phyloP scores from a whole-genome alignment of 2,113 vertebrate genomes.

The Mormyrus lacerda region DNA sequence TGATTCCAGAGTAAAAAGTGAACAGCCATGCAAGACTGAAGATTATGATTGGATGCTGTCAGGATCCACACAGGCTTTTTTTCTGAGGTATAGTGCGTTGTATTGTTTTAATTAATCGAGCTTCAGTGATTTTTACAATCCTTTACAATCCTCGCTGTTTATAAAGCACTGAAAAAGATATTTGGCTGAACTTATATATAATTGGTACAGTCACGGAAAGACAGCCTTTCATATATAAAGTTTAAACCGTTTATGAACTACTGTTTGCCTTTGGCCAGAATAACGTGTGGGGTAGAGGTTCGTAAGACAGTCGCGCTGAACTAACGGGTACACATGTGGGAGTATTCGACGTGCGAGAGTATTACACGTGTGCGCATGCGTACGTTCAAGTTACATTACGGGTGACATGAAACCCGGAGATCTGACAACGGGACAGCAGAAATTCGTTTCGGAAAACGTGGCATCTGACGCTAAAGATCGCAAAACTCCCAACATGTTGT shows the following conservation, averaged over 20 bases:
- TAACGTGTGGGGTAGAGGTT: slow-evolving; percentile 17
- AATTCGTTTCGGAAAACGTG: neutral
- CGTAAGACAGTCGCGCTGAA: neutral
- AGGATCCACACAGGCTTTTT: slow-evolving; percentile 54
- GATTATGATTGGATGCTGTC: slow-evolving; percentile 46
- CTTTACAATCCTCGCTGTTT: slow-evolving; percentile 66
- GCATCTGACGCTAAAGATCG: neutral
- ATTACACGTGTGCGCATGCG: neutral
- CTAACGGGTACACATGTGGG: neutral
- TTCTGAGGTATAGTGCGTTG: slow-evolving; percentile 70
- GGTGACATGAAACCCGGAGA: neutral
- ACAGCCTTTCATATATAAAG: slow-evolving; percentile 24
- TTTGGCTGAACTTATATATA: slow-evolving; percentile 51
- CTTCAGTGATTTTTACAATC: slow-evolving; percentile 30
- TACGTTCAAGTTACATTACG: neutral
- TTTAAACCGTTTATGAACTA: slow-evolving; percentile 23
- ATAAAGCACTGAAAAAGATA: slow-evolving; percentile 67
- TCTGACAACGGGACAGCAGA: neutral
- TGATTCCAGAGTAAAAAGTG: neutral
- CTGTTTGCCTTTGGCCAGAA: slow-evolving; percentile 31
- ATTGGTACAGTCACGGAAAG: slow-evolving; percentile 8
- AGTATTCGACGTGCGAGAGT: neutral
- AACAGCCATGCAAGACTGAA: slow-evolving; percentile 8
- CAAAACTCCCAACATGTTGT: neutral
- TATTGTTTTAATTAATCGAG: slow-evolving; percentile 41